phyloP scores from a whole-genome alignment of 2,113 vertebrate genomes.

The Indri indri region DNA sequence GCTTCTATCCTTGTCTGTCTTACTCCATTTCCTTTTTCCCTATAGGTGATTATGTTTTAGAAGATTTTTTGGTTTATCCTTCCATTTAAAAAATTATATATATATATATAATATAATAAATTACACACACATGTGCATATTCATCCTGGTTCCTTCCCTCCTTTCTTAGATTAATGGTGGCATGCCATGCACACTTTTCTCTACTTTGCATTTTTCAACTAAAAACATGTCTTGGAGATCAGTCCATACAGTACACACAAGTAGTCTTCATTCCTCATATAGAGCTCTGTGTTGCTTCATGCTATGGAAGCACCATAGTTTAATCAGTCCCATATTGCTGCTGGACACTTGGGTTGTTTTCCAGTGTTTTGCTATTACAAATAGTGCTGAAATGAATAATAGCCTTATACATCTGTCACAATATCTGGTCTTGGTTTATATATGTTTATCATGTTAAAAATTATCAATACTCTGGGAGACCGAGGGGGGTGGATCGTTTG shows the following conservation, averaged over 20 bases:
- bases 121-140: not conserved
- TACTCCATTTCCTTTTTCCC: not conserved
- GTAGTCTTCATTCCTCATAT: not conserved
- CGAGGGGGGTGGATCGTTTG: no score
- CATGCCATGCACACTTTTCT: not conserved
- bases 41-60: not conserved
- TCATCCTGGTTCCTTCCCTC: not conserved
- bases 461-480: no score
- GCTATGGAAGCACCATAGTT: not conserved
- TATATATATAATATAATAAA: not conserved
- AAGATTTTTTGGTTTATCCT: not conserved
- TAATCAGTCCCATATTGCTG: not conserved
- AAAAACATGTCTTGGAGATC: not conserved
- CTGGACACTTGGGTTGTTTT: not conserved
- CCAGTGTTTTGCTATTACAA: not conserved
- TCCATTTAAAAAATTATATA: not conserved
- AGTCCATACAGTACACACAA: accelerated
- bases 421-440: not conserved
- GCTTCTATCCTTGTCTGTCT: not conserved
- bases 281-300: not conserved
- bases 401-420: not conserved
- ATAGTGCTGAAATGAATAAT: not conserved
- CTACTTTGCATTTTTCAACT: not conserved
- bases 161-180: not conserved
- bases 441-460: not conserved